A percentile compares a stretch with the other conserved stretches of the same genome.
Conservation (phyloP, 2,888 invertebrate species). For the Lathronympha strigana region DNA sequence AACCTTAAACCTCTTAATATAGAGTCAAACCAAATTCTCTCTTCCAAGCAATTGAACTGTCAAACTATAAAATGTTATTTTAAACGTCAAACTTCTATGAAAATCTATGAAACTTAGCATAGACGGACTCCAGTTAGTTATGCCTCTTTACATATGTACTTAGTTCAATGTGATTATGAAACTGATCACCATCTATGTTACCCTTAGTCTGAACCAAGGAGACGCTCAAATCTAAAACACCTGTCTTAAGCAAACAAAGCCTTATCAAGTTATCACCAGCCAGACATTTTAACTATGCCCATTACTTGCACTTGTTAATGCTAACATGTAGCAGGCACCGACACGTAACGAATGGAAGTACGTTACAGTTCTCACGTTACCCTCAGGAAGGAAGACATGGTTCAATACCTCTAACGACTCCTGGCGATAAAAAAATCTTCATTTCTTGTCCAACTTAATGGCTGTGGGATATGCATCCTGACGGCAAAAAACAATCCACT, state of each 20-base stretch:
- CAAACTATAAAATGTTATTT: too few relatives aligned
- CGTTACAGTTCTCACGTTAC: constrained; percentile 74
- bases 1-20: not conserved
- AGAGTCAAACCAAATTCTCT: too few relatives aligned
- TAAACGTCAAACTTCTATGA: too few relatives aligned
- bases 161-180: too few relatives aligned
- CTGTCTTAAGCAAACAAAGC: constrained; percentile 5
- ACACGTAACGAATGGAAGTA: constrained; percentile 69
- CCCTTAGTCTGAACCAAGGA: too few relatives aligned
- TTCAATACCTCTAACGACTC: constrained; percentile 69
- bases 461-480: constrained; percentile 34
- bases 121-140: too few relatives aligned
- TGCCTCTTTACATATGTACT: too few relatives aligned
- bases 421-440: constrained; percentile 39
- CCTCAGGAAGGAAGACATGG: constrained; percentile 72
- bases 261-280: not conserved
- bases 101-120: too few relatives aligned
- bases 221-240: not conserved
- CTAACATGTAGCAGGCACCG: constrained; percentile 64
- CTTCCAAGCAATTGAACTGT: too few relatives aligned
- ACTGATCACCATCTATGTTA: too few relatives aligned
- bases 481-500: constrained; percentile 15
- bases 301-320: constrained; percentile 67
- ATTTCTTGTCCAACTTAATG: constrained; percentile 27
- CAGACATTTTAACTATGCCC: constrained; percentile 16